Evolutionary conservation across 2,113 vertebrate genomes (phyloP).

Genomic region (Bombycilla garrulus): DNA sequence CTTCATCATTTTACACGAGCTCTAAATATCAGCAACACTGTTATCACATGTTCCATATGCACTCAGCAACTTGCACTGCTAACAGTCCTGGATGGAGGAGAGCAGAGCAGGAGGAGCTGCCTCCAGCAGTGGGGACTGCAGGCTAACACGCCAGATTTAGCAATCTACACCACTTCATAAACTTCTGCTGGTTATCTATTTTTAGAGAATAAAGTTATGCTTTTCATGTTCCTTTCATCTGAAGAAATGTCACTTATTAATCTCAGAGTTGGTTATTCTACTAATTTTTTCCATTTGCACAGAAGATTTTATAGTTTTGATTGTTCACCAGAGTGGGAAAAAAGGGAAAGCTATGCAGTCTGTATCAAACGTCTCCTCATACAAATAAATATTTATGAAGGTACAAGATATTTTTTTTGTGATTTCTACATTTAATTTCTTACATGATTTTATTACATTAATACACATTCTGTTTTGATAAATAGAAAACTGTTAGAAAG

Average conservation of each 20-base stretch:
- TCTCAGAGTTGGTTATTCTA: background rate
- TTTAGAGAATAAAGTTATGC: background rate
- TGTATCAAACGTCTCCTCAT: background rate
- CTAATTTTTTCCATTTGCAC: background rate
- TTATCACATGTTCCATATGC: background rate
- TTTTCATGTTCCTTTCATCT: background rate
- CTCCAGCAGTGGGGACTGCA: background rate
- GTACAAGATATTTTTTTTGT: background rate
- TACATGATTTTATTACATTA: background rate
- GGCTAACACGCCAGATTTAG: background rate
- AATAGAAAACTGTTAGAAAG: background rate
- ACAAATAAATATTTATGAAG: background rate
- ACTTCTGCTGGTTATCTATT: background rate
- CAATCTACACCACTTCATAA: background rate
- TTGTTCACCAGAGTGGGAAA: background rate
- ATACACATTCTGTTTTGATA: background rate
- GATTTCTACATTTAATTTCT: background rate
- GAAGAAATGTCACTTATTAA: background rate
- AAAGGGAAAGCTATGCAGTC: background rate
- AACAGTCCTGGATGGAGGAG: background rate
- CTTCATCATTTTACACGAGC: background rate
- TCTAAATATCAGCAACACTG: rapidly evolving
- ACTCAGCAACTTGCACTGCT: background rate
- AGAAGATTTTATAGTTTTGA: background rate
- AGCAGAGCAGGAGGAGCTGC: background rate